Percentiles rank a stretch among this genome's conserved stretches.
These are phyloP conservation scores for Candidula unifasciata DNA, from an alignment of 2,888 invertebrate species.

Conservation along the genomic window DNA sequence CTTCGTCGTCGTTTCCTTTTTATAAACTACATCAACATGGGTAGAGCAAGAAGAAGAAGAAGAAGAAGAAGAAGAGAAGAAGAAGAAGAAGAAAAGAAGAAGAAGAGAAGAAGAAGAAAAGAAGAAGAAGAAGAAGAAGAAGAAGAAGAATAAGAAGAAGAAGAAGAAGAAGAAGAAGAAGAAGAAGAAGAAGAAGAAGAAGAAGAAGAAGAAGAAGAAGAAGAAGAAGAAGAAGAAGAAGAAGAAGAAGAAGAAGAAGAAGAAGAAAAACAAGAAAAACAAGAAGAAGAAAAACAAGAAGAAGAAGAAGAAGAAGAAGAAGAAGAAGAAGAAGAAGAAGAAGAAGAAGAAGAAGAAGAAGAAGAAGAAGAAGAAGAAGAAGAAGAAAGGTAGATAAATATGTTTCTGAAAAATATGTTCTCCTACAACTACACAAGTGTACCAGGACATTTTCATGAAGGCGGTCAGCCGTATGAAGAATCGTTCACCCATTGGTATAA, in stretches of 20 bases:
- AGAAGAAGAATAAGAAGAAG: too few species aligned
- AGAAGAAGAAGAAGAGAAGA: constrained; percentile 17
- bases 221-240: background rate
- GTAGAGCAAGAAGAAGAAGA: background rate
- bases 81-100: background rate
- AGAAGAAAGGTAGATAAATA: background rate
- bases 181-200: background rate
- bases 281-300: too few species aligned
- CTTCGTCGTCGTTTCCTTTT: too few species aligned
- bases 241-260: constrained; percentile 16
- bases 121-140: too few species aligned
- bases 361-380: background rate
- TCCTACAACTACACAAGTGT: too few species aligned
- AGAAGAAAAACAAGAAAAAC: too few species aligned
- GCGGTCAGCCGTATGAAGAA: too few species aligned
- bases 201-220: background rate
- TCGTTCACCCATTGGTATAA: too few species aligned
- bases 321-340: background rate
- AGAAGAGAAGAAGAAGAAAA: background rate
- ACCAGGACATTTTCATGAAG: background rate
- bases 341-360: background rate
- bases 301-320: background rate
- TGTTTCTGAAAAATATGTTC: too few species aligned
- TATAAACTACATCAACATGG: too few species aligned
- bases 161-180: background rate